Percentiles rank a stretch among this genome's conserved stretches.
phyloP scores from a whole-genome alignment of 2,113 vertebrate species.

The Macaca fascicularis region T2T-MFA8v1.1 NC_088386.1:15459501-15460000 shows the following conservation, averaged over 20 bases:
- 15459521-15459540: not conserved
- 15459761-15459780: not conserved
- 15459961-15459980: not conserved
- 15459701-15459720: not conserved
- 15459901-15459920: not conserved
- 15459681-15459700: not conserved
- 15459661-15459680: not conserved
- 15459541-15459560: not conserved
- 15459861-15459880: not conserved
- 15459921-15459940: not conserved
- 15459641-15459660: not conserved
- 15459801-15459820: not conserved
- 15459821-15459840: not conserved
- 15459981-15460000: not conserved
- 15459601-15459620: not conserved
- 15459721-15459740: not conserved
- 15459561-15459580: not conserved
- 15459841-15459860: rapidly evolving
- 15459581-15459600: not conserved
- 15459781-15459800: not conserved
- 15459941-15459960: not conserved
- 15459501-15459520: not conserved
- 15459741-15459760: not conserved
- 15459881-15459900: not conserved
- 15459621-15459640: not conserved